Conservation (phyloP, 2,797 vertebrate genomes). For the Austrolebias charrua region DNA sequence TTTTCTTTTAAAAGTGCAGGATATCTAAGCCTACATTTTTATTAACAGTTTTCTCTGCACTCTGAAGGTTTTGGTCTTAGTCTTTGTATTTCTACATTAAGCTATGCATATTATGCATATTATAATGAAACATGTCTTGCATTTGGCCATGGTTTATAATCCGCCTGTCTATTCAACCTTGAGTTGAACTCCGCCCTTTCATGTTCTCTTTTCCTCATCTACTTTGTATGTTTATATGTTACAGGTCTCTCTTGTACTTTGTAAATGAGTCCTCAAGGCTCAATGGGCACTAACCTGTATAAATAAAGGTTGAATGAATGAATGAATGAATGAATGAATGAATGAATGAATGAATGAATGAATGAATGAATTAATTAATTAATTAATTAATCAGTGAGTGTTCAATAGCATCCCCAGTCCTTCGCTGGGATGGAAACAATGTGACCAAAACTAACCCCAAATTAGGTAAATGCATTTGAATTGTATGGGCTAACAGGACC, state of each 20-base stretch:
- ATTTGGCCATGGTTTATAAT: constrained; percentile 34
- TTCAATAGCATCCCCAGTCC: constrained; percentile 46
- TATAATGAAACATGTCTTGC: constrained; percentile 19
- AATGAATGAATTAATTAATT: too few species aligned
- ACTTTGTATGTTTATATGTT: too few species aligned
- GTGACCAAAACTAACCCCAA: constrained; percentile 48
- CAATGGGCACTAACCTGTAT: too few species aligned
- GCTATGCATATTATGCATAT: constrained; percentile 21
- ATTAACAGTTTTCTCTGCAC: constrained; percentile 8
- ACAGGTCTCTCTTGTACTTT: too few species aligned
- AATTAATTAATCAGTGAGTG: too few species aligned
- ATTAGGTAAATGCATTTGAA: constrained; percentile 57
- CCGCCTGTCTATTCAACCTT: constrained; percentile 29
- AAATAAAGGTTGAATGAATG: too few species aligned
- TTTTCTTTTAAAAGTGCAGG: constrained; percentile 16
- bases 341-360: too few species aligned
- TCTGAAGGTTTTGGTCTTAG: constrained; percentile 7
- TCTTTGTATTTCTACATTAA: constrained; percentile 19
- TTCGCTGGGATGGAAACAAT: constrained; percentile 51
- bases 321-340: too few species aligned
- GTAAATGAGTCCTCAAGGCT: too few species aligned
- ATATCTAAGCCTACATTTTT: constrained; percentile 24
- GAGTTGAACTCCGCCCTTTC: too few species aligned
- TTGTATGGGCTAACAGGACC: constrained; percentile 44
- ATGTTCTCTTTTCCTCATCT: too few species aligned